These are phyloP conservation scores for Noctua janthina DNA, from an alignment of 2,888 invertebrate species.

Conservation along the genomic window DNA sequence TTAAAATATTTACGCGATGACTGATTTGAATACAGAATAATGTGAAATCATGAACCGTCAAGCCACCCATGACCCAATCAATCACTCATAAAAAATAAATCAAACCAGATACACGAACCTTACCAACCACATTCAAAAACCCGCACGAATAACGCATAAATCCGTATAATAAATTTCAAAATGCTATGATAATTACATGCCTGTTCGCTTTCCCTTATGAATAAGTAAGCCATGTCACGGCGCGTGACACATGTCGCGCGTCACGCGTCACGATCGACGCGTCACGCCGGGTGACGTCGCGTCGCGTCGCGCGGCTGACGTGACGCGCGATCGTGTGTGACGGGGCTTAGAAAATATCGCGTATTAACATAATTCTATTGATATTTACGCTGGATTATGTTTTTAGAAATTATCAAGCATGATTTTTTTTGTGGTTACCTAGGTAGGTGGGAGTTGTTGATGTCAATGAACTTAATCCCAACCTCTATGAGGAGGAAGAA, in stretches of 20 bases:
- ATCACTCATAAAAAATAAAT: constrained; percentile 38
- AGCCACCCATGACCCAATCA: constrained; percentile 23
- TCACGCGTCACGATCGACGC: constrained; percentile 70
- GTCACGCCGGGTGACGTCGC: constrained; percentile 70
- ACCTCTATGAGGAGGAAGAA: neutral
- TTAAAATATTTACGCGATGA: neutral
- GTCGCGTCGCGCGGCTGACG: constrained; percentile 68
- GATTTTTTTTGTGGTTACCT: neutral
- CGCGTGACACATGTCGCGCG: constrained; percentile 67
- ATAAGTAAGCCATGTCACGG: constrained; percentile 73
- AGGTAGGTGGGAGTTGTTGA: neutral
- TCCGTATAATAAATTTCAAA: constrained; percentile 69
- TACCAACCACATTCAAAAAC: constrained; percentile 50
- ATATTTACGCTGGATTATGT: constrained; percentile 46
- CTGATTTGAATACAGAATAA: neutral
- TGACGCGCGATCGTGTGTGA: constrained; percentile 67
- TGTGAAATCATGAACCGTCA: neutral
- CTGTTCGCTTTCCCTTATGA: constrained; percentile 71
- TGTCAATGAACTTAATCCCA: neutral
- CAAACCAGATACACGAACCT: constrained; percentile 46
- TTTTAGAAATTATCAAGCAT: constrained; percentile 14
- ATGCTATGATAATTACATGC: constrained; percentile 71
- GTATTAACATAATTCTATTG: constrained; percentile 61
- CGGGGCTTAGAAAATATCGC: constrained; percentile 67
- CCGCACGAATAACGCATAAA: constrained; percentile 62